A percentile compares a stretch with the other conserved stretches of the same genome.
These are phyloP conservation scores for Phoeniculus purpureus DNA, from an alignment of 2,797 vertebrate genomes.

Conservation along the genomic window DNA sequence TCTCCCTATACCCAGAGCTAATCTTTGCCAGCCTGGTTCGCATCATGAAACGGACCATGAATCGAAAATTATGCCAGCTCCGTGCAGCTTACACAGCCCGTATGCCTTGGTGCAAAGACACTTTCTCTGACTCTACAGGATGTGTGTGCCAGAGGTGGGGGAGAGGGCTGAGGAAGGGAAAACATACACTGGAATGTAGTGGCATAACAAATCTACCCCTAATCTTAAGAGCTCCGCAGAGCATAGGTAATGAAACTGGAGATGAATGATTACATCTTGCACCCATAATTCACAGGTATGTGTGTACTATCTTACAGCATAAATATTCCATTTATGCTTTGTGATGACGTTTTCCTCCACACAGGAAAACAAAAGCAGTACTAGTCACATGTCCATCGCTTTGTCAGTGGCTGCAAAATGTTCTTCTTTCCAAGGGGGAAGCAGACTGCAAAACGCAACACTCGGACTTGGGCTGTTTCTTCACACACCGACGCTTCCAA, in stretches of 20 bases:
- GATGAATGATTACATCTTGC: constrained; percentile 58
- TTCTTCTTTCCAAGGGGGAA: constrained; percentile 60
- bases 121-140: not conserved
- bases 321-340: constrained; percentile 68
- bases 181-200: constrained; percentile 46
- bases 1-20: not conserved
- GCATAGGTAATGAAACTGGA: constrained; percentile 63
- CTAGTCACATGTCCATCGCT: constrained; percentile 63
- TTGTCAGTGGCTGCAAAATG: constrained; percentile 56
- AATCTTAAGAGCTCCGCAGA: constrained; percentile 51
- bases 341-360: constrained; percentile 56
- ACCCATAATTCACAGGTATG: constrained; percentile 66
- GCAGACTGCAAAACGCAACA: constrained; percentile 49
- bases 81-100: not conserved
- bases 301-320: constrained; percentile 66
- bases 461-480: constrained; percentile 36
- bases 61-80: constrained; percentile 19
- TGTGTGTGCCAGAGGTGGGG: not conserved
- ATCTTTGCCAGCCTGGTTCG: constrained; percentile 34
- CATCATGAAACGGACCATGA: constrained; percentile 38
- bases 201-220: constrained; percentile 63
- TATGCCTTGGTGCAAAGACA: constrained; percentile 2
- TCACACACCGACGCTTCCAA: constrained; percentile 48
- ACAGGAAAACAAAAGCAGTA: constrained; percentile 60
- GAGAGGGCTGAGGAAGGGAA: constrained; percentile 40